phyloP scores from a whole-genome alignment of 1,140 invertebrate genomes.

The Psilanteris sp. region DNA sequence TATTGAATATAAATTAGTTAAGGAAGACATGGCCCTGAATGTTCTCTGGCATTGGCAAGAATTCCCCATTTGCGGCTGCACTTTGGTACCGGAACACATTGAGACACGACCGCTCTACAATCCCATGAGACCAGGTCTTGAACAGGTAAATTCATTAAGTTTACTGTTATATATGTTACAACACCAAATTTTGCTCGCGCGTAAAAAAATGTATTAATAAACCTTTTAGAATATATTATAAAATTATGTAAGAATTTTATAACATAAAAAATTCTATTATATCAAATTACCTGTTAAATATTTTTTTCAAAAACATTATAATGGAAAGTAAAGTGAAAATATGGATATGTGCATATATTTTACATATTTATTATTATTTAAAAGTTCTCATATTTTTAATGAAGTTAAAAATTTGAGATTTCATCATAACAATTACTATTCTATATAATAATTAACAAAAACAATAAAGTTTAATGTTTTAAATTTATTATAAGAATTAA shows the following conservation, averaged over 20 bases:
- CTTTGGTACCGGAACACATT: slow-evolving; percentile 92
- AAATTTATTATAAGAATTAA: too few relatives aligned
- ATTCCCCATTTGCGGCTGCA: slow-evolving; percentile 87
- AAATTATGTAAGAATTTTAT: too few relatives aligned
- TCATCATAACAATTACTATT: too few relatives aligned
- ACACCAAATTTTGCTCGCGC: not conserved
- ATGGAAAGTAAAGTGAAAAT: too few relatives aligned
- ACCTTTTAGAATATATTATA: slow-evolving; percentile 4
- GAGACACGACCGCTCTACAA: slow-evolving; percentile 91
- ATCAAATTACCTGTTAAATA: too few relatives aligned
- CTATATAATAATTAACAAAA: too few relatives aligned
- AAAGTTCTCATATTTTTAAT: too few relatives aligned
- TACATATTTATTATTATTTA: too few relatives aligned
- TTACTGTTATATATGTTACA: slow-evolving; percentile 50
- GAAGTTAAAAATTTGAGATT: too few relatives aligned
- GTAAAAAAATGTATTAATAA: slow-evolving; percentile 27
- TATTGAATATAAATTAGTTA: slow-evolving; percentile 69
- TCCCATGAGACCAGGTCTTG: slow-evolving; percentile 87
- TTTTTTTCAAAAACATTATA: too few relatives aligned
- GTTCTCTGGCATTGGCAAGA: slow-evolving; percentile 86
- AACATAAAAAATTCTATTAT: too few relatives aligned
- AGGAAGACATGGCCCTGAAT: slow-evolving; percentile 83
- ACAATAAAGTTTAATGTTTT: too few relatives aligned
- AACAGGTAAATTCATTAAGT: slow-evolving; percentile 83
- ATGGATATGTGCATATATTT: not conserved